Evolutionary conservation across 1,140 invertebrate species (phyloP).

Genomic region (Potamilus streckersoni): DNA sequence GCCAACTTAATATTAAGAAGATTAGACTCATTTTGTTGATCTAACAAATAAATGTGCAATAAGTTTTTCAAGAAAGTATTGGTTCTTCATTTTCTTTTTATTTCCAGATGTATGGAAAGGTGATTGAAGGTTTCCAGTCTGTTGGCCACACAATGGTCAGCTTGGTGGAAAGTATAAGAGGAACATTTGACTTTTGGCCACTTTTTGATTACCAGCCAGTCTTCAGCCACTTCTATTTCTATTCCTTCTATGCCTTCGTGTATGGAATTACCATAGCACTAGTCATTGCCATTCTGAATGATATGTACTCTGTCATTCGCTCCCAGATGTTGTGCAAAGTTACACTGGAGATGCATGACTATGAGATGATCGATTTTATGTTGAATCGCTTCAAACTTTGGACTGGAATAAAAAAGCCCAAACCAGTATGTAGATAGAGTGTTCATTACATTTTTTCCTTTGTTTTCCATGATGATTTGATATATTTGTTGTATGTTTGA

Average conservation of each 20-base stretch:
- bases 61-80: too few relatives aligned
- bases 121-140: constrained; percentile 43
- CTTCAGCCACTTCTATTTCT: constrained; percentile 54
- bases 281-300: constrained; percentile 47
- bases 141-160: constrained; percentile 46
- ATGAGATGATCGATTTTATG: constrained; percentile 64
- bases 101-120: constrained; percentile 55
- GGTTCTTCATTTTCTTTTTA: neutral
- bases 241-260: constrained; percentile 49
- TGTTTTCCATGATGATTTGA: neutral
- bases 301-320: constrained; percentile 46
- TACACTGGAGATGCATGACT: constrained; percentile 57
- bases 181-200: constrained; percentile 41
- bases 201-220: constrained; percentile 38
- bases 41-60: too few relatives aligned
- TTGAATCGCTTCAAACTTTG: constrained; percentile 59
- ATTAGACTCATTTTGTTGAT: too few relatives aligned
- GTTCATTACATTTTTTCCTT: neutral
- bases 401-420: constrained; percentile 57
- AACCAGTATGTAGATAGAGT: constrained; percentile 48
- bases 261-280: constrained; percentile 54
- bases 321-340: constrained; percentile 55
- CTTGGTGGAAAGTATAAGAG: constrained; percentile 46
- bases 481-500: neutral
- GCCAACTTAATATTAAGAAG: too few relatives aligned